These are phyloP conservation scores for Mastigias papua DNA, from an alignment of 30 jellyfish, hydroid and myxozoan species.

Conservation along the genomic window DNA sequence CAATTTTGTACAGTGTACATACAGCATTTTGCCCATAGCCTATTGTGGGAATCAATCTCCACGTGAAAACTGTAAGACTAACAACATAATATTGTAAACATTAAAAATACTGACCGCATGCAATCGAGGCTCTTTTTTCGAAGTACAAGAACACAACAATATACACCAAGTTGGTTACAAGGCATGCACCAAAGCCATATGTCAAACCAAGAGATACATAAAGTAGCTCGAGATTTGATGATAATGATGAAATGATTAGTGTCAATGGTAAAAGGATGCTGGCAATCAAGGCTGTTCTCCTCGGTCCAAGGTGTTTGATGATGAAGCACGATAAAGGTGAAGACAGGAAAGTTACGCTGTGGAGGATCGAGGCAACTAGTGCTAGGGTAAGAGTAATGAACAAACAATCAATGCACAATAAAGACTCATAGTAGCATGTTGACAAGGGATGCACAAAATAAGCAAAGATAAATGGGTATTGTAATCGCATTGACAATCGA, in stretches of 20 bases:
- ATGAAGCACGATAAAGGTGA: conserved; percentile 23
- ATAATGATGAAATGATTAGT: background rate
- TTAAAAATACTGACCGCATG: conserved; percentile 2
- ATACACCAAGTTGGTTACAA: conserved; percentile 10
- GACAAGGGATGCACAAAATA: no score
- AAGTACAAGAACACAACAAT: conserved; percentile 14
- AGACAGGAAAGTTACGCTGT: conserved; percentile 44
- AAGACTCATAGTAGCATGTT: no score
- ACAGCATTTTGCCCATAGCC: no score
- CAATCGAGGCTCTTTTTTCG: conserved; percentile 32
- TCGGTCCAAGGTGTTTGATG: conserved; percentile 14
- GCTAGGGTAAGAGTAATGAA: background rate
- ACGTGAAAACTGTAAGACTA: no score
- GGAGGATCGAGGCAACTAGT: conserved; percentile 40
- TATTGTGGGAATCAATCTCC: no score
- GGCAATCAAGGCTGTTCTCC: conserved; percentile 5
- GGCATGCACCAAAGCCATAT: conserved; percentile 46
- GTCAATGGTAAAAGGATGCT: conserved; percentile 3
- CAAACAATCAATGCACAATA: no score
- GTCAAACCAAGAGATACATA: conserved; percentile 27
- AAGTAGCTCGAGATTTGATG: conserved; percentile 11
- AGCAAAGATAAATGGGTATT: no score
- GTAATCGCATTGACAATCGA: background rate
- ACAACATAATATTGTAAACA: background rate
- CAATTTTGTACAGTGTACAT: no score